Evolutionary conservation across 1,140 invertebrate species (phyloP).

Genomic region (Eubasilissa regina): DNA sequence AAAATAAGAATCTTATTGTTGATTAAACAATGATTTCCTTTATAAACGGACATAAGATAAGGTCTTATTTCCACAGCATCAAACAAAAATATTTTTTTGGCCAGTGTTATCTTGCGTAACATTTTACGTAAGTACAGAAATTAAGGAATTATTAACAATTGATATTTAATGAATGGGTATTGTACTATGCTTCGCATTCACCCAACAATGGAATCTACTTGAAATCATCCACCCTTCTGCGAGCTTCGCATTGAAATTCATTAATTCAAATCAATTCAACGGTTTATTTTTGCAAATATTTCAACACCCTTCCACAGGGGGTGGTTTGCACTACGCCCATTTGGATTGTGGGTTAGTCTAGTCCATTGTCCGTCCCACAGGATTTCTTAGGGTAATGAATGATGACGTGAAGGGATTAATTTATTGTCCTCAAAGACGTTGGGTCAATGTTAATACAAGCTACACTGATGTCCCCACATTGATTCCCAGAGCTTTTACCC

Average conservation of each 20-base stretch:
- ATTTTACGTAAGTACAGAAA: no score
- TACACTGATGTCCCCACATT: conserved; percentile 20
- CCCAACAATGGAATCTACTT: no score
- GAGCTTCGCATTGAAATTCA: not conserved
- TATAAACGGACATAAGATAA: no score
- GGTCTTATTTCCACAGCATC: no score
- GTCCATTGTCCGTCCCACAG: conserved; percentile 1
- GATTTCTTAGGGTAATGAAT: conserved; percentile 12
- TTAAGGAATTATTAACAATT: no score
- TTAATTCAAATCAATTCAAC: conserved; percentile 8
- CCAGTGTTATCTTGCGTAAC: no score
- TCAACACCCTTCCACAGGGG: not conserved
- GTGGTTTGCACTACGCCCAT: not conserved
- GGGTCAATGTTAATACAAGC: conserved; percentile 26
- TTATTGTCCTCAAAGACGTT: conserved; percentile 15
- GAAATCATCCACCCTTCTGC: no score
- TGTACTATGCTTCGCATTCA: no score
- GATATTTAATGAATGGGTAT: no score
- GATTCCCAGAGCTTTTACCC: not conserved
- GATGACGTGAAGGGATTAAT: conserved; percentile 21
- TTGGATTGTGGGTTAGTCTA: not conserved
- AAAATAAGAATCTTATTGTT: no score
- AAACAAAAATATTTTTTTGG: no score
- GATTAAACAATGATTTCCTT: no score
- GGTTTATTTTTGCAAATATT: not conserved